These are phyloP conservation scores for Apostichopus leukothele DNA, from an alignment of 53 echinoderm and acorn worm species.

Conservation along the genomic window DNA sequence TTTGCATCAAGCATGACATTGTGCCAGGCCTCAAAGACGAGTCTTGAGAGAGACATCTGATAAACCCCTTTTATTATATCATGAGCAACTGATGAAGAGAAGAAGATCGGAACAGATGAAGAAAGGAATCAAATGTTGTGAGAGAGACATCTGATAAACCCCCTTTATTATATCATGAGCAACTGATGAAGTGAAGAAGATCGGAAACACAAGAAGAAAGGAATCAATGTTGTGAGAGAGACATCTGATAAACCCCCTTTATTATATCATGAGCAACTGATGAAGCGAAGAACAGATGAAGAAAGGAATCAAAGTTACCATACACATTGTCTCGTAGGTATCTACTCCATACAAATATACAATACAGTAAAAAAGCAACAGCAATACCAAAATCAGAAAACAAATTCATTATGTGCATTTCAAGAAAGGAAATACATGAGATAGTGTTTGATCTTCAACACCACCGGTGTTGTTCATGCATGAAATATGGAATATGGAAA, in stretches of 20 bases:
- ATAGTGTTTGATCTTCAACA: too few species aligned
- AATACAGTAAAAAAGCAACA: background rate
- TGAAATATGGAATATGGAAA: too few species aligned
- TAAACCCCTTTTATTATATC: constrained; percentile 80
- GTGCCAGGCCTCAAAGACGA: constrained; percentile 99
- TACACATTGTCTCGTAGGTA: too few species aligned
- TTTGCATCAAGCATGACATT: constrained; percentile 97
- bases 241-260: constrained; percentile 71
- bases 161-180: constrained; percentile 76
- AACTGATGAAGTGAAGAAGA: constrained; percentile 55
- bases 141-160: constrained; percentile 79
- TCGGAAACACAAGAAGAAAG: too few species aligned
- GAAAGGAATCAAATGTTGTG: constrained; percentile 28
- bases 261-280: constrained; percentile 83
- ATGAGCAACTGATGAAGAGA: constrained; percentile 61
- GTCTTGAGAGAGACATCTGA: constrained; percentile 75
- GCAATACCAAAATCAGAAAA: too few species aligned
- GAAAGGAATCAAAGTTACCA: too few species aligned
- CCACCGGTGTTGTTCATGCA: too few species aligned
- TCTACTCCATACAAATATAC: background rate
- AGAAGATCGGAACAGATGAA: background rate
- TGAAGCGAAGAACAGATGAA: background rate
- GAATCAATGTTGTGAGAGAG: constrained; percentile 57
- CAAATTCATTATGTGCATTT: too few species aligned
- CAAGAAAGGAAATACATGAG: too few species aligned